These are phyloP conservation scores for Amia ocellicauda DNA, from an alignment of 2,113 vertebrate species.

Conservation along the genomic window DNA sequence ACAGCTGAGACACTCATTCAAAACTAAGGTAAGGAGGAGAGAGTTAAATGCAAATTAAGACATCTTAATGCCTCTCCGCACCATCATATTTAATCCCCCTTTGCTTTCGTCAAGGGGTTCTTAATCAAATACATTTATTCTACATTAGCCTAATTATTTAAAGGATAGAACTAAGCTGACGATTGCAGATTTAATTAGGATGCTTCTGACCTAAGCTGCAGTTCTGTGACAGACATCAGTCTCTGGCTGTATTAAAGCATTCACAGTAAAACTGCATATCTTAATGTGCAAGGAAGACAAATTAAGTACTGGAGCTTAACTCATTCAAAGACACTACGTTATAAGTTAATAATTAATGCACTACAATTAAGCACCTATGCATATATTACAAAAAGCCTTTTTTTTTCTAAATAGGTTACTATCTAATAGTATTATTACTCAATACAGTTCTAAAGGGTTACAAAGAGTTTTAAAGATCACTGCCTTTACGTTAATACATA, in stretches of 20 bases:
- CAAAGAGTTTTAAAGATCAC: too few relatives aligned
- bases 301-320: neutral
- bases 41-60: neutral
- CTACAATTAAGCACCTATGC: neutral
- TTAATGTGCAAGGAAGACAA: neutral
- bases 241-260: neutral
- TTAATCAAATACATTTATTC: constrained; percentile 46
- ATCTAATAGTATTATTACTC: too few relatives aligned
- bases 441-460: too few relatives aligned
- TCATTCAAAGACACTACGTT: neutral
- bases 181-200: constrained; percentile 42
- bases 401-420: too few relatives aligned
- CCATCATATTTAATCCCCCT: neutral
- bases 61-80: neutral
- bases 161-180: constrained; percentile 35
- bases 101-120: constrained; percentile 22
- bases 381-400: neutral
- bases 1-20: neutral
- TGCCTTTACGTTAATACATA: too few relatives aligned
- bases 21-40: neutral
- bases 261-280: neutral
- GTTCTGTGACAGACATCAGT: neutral
- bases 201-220: constrained; percentile 29
- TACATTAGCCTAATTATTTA: constrained; percentile 52
- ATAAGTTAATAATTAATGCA: neutral